Base-by-base conservation (phyloP, 2,113 vertebrate species). In the Protomyctophum bolini region DNA sequence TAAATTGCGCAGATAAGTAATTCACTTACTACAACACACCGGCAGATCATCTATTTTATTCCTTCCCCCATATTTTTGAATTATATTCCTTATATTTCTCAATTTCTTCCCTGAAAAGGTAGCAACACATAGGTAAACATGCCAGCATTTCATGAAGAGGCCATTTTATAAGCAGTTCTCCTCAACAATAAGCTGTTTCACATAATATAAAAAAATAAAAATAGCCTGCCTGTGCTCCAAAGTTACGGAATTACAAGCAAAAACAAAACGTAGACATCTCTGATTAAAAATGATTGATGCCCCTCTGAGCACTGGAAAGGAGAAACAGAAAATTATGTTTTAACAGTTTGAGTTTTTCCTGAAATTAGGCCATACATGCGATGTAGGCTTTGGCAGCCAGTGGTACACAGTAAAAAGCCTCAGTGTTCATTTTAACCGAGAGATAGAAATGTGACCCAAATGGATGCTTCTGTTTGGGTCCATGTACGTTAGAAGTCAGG, bases 251-350 rank as follows among this genome's bases (percentile, higher is more conserved):
- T 68, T 52, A 66, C 73, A 83, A 78, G 78, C 67, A 64, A 68
- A 77, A 75, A 69, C 11, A n/a, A 78, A 77, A 73, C 65, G 57
- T 50, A 63, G 64, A 76, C 63, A 72, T 71, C 63, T 76, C 68
- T 81, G 64, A 85, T 85, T 82, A 66, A 72, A 77, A 66, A 79
- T 83, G 75, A 87, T 72, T 79, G 76, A 86, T 85, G 64, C 3
- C 45, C 49, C 11, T 28, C 69, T 70, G 74, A 73, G 58, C 63
- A 11, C 68, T 8, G 65, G 66, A 69, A 52, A 61, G 64, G 29
- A 71, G 50, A 58, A 78, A 66, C 52, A 63, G 66, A 77, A 80
- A 76, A 76, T 77, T 0, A 75, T 59, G 65, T 76, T 82, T 75
- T 12, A 66, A 56, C 70, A n/a, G 59, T 65, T 48, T 68, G 66